phyloP scores from a whole-genome alignment of 2,797 vertebrate genomes.

The Eidolon dupreanum region DNA sequence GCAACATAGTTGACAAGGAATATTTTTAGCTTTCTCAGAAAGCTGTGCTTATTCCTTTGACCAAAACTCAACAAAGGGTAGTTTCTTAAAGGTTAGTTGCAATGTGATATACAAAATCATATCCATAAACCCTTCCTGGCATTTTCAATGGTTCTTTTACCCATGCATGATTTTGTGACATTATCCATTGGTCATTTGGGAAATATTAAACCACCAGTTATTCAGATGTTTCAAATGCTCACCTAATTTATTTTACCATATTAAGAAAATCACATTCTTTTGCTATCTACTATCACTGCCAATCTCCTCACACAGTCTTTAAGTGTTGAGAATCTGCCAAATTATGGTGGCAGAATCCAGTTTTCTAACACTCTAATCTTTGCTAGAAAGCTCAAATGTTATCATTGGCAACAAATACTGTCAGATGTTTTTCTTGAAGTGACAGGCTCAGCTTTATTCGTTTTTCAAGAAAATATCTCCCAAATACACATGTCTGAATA shows the following conservation, averaged over 20 bases:
- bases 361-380: conserved; percentile 28
- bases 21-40: not conserved
- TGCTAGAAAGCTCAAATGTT: conserved; percentile 18
- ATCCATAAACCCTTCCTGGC: not conserved
- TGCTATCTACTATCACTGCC: not conserved
- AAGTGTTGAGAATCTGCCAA: conserved; percentile 21
- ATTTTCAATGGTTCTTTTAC: not conserved
- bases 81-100: not conserved
- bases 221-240: not conserved
- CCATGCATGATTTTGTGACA: not conserved
- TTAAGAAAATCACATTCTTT: not conserved
- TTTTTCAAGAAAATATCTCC: conserved; percentile 47
- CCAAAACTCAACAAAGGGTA: not conserved
- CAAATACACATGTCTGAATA: not conserved
- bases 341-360: not conserved
- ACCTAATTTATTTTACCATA: not conserved
- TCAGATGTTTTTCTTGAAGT: conserved; percentile 49
- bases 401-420: not conserved
- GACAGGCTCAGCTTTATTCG: conserved; percentile 14
- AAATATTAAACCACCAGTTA: not conserved
- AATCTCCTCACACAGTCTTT: not conserved
- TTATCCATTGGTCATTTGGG: not conserved
- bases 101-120: not conserved
- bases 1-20: not conserved
- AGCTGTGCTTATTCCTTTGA: not conserved